Conservation (phyloP, 2,113 vertebrate genomes). For the Scopus umbretta region DNA sequence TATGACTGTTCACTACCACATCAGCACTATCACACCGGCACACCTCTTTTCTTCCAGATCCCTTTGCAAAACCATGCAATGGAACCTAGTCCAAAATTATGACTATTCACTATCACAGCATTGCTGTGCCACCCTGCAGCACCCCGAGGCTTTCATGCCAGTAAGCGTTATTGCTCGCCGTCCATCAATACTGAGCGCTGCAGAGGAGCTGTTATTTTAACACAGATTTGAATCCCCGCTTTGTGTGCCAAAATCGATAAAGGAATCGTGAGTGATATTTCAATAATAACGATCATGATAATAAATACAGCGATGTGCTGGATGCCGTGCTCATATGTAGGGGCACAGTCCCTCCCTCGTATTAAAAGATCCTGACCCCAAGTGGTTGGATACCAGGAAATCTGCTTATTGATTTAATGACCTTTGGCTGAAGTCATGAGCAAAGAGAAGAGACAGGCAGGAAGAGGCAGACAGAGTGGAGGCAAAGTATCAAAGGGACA, state of each 20-base stretch:
- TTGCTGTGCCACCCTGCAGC: not conserved
- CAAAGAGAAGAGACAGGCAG: not conserved
- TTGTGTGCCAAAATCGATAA: not conserved
- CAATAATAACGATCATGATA: not conserved
- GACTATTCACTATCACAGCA: rapidly evolving
- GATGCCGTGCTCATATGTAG: not conserved
- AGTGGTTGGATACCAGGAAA: not conserved
- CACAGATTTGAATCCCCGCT: not conserved
- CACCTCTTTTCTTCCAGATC: not conserved
- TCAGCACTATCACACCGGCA: no score
- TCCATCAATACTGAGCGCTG: not conserved
- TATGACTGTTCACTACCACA: no score
- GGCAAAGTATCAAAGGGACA: not conserved
- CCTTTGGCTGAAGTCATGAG: not conserved
- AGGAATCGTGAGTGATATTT: not conserved
- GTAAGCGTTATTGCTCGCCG: not conserved
- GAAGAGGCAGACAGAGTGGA: not conserved
- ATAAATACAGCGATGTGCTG: not conserved
- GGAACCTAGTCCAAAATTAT: not conserved
- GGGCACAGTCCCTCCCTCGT: not conserved
- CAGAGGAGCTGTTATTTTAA: not conserved
- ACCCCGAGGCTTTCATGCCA: not conserved
- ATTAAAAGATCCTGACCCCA: not conserved
- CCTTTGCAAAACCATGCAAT: not conserved
- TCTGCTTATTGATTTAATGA: not conserved